These are phyloP conservation scores for Cathartes aura DNA, from an alignment of 2,113 vertebrate species.

Conservation along the genomic window DNA sequence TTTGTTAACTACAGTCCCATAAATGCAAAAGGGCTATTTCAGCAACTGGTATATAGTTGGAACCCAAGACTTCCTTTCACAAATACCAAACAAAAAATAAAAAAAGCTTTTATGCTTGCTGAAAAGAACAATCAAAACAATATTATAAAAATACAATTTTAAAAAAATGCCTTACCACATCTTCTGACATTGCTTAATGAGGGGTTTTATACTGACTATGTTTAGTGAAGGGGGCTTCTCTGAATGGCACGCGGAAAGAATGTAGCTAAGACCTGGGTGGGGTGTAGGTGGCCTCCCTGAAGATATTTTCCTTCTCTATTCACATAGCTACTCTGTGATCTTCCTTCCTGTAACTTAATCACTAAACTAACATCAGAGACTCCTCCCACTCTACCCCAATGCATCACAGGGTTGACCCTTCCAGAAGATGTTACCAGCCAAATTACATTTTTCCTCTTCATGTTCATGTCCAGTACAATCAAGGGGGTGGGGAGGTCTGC, in stretches of 20 bases:
- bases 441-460: background rate
- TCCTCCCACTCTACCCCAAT: background rate
- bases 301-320: slow-evolving; percentile 13
- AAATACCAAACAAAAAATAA: background rate
- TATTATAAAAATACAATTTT: background rate
- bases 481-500: background rate
- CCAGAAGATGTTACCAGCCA: background rate
- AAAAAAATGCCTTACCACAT: background rate
- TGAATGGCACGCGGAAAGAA: background rate
- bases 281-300: background rate
- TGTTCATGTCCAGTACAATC: background rate
- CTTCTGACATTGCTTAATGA: background rate
- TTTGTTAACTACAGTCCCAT: background rate
- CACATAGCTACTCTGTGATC: background rate
- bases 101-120: background rate
- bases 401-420: background rate
- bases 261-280: background rate
- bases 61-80: background rate
- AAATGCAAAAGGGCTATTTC: background rate
- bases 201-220: background rate
- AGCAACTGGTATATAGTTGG: background rate
- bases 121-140: background rate
- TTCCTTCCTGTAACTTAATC: slow-evolving; percentile 30
- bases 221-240: background rate
- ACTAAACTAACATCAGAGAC: background rate